Evolutionary conservation across 2,113 vertebrate genomes (phyloP), one percentile per base, ranked within the genome.

Genomic region (Tenrec ecaudatus): DNA sequence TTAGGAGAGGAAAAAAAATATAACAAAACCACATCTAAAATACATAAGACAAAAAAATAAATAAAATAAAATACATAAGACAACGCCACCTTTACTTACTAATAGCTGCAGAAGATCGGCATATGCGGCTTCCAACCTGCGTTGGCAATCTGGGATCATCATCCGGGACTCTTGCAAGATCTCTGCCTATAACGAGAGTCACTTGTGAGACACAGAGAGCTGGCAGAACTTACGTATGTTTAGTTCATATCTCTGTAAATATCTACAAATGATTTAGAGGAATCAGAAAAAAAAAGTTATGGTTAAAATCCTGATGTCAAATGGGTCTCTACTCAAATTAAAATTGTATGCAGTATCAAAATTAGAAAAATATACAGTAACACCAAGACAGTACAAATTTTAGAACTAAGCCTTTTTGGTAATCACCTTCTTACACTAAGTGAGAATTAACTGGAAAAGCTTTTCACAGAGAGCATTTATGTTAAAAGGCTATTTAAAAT

Each of bases 111-210:
- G 90, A 94, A 99, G 99, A 89, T 99, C 99, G 15, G 97, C 96
- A 29, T 98, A 98, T 12, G 99, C 99, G 0, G 97, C 94, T 96
- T 98, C 97, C 98, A 99, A 98, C 86, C 99, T 98, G 73, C 99
- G 99, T 79, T 98, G 99, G 96, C 99, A 99, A 96, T 99, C 99
- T 20, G 99, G 99, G 96, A 99, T 98, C 99, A 99, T 99, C 99
- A 99, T 99, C 91, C 96, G 98, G 89, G 99, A 98, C 97, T 99
- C 99, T 95, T 99, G 99, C 91, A 99, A 95, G 33, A 99, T 98
- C 97, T 99, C 99, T 0, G 98, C 96, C 99, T 99, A 96, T 95
- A 98, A 98, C 47, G 83, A 66, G 77, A 94, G 38, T 16, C 62
- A 10, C 78, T 27, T 77, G 17, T 96, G 23, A 82, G 78, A 79